A percentile compares a stretch with the other conserved stretches of the same genome.
Evolutionary conservation across 2,113 vertebrate species (phyloP).

Genomic region (Tretioscincus oriximinensis): DNA sequence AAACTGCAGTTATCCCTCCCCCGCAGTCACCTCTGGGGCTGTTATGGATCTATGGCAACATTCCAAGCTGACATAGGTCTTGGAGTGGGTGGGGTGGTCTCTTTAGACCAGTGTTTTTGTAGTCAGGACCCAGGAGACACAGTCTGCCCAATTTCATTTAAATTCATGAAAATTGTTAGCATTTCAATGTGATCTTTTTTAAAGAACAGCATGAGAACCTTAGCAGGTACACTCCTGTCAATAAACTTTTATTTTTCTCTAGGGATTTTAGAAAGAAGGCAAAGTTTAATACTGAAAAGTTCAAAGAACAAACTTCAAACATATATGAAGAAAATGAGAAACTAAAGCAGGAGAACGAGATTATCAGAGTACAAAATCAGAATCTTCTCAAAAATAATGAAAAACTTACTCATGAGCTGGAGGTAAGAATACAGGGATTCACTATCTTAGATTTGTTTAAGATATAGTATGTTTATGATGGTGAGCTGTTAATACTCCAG

Average conservation of each 20-base stretch:
- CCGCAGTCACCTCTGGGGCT: no score
- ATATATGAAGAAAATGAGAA: slow-evolving; percentile 69
- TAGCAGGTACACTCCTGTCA: neutral
- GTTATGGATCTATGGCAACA: no score
- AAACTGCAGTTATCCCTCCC: no score
- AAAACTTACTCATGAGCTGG: slow-evolving; percentile 59
- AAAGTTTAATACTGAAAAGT: slow-evolving; percentile 51
- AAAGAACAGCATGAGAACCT: neutral
- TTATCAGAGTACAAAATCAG: slow-evolving; percentile 58
- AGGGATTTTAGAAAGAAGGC: slow-evolving; percentile 57
- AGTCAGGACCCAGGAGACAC: no score
- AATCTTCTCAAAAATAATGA: slow-evolving; percentile 55
- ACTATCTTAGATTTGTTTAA: neutral
- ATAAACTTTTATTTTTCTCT: slow-evolving; percentile 25
- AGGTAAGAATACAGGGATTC: slow-evolving; percentile 55
- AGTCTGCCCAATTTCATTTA: neutral
- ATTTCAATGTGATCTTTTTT: neutral
- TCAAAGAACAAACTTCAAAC: slow-evolving; percentile 62
- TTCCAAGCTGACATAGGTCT: no score
- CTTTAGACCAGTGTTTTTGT: no score
- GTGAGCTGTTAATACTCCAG: neutral
- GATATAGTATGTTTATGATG: neutral
- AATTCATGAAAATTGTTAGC: neutral
- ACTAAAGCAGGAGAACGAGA: slow-evolving; percentile 65
- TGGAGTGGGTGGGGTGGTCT: no score